phyloP scores from a whole-genome alignment of 2,888 invertebrate genomes.

The Spicauda simplicius region DNA sequence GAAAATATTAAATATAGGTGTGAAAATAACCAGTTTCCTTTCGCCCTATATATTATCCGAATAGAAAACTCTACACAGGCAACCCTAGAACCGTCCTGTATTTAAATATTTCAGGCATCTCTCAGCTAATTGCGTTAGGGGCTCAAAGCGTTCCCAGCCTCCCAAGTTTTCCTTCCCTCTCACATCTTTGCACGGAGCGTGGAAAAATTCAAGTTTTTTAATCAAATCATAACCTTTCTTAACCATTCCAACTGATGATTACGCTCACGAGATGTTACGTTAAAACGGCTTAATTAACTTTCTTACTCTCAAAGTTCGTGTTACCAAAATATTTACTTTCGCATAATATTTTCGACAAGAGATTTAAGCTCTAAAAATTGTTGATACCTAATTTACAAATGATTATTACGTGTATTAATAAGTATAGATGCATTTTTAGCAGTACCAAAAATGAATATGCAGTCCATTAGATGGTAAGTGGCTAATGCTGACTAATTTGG shows the following conservation, averaged over 20 bases:
- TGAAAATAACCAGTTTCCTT: no score
- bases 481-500: no score
- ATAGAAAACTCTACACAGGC: neutral
- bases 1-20: no score
- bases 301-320: neutral
- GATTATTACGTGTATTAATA: no score
- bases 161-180: neutral
- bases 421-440: no score
- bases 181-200: neutral
- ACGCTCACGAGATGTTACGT: neutral
- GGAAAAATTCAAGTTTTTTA: neutral
- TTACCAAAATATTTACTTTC: neutral
- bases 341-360: neutral
- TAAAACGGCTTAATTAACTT: neutral
- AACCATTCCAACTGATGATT: constrained; percentile 7
- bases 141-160: constrained; percentile 2
- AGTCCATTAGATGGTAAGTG: no score
- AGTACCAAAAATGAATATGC: no score
- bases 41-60: no score
- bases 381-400: no score
- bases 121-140: constrained; percentile 39
- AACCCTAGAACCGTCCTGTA: constrained; percentile 8
- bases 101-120: constrained; percentile 39
- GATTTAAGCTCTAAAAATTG: no score
- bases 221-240: neutral